Evolutionary conservation across 2,113 vertebrate species (phyloP), one percentile per base, ranked within the genome.

Genomic region (Perccottus glenii): DNA sequence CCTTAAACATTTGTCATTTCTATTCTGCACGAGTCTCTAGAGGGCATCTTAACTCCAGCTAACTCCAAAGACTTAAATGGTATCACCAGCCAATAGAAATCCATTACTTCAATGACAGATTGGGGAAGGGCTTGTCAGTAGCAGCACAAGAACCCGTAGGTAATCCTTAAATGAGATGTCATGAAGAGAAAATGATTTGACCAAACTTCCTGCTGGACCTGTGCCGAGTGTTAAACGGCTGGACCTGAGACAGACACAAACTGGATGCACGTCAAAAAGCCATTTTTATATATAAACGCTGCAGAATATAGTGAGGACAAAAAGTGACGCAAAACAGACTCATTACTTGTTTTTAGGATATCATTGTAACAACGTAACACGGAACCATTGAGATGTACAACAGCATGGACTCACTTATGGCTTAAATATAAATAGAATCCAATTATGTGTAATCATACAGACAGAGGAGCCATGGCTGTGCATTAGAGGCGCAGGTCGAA

Each of bases 141-240:
- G 81, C 75, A 83, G 72, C 53, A 71, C 68, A 73, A 78, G 32
- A 70, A 42, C 53, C 70, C n/a, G n/a, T 49, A 77, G 74, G 74
- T 79, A 83, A 85, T 85, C 75, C 65, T 42, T 60, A 78, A 82
- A 70, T 70, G 74, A 48, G 72, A 75, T 80, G 78, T 82, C 72
- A 48, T 4, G 16, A 66, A 11, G 64, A 75, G 67, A 77, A 83
- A 80, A 85, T 74, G 10, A 75, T 51, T 80, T 63, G 5, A 10
- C 47, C 48, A 49, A 80, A 77, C 65, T 27, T 81, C 58, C 59
- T 35, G 66, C 80, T 67, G 44, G 63, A 75, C 72, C 60, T 51
- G 42, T 11, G 45, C 45, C 15, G 47, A 61, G 52, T 56, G 65
- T 70, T 60, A 73, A 58, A 78, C 33, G 9, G 3, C 50, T 4